Evolutionary conservation across 2,888 invertebrate species (phyloP), one percentile per base, ranked within the genome.

Genomic region (Phrixothrix hirtus): DNA sequence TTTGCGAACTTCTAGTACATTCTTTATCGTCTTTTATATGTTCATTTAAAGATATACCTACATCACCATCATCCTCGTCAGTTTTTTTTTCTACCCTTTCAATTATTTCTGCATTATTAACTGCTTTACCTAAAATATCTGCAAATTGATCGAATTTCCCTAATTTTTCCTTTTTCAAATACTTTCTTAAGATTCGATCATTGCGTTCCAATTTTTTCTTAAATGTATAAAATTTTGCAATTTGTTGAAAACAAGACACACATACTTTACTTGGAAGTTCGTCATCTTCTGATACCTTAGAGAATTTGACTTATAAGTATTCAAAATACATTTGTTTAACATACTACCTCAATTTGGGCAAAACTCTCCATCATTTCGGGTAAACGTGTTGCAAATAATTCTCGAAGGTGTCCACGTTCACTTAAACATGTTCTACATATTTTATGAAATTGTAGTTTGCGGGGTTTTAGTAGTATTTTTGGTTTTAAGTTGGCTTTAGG

Each of bases 241-340:
- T 70, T 58, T 73, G 70, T 44, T 68, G 73, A 41, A 76, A 71
- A 61, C 78, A 78, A 12, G 68, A 62, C 39, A 71, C 66, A 52
- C 78, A 78, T 26, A 78, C 72, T 36, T 72, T 66, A 27, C 67
- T 61, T 10, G 77, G 77, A 27, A 78, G 62, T 2, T 69, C 70
- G 59, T 77, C 77, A 45, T 68, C 61, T 59, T 70, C 67, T 5
- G 62, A 63, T 21, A 77, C 64, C 77, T 77, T 58, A 27, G 67
- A 64, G 36, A 61, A 13, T 11, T 38, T 25, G 11, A 12, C 5
- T 2, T 37, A 21, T n/a, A 7, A 25, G 17, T 5, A 2, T 3
- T 29, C 3, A n/a, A 3, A 29, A 10, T 29, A 10, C 10, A 29
- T 29, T 29, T n/a, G 35, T 42, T 30, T 48, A 17, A 9, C 13